Evolutionary conservation across 2,888 invertebrate species (phyloP).

Genomic region (Exocentrus adspersus): DNA sequence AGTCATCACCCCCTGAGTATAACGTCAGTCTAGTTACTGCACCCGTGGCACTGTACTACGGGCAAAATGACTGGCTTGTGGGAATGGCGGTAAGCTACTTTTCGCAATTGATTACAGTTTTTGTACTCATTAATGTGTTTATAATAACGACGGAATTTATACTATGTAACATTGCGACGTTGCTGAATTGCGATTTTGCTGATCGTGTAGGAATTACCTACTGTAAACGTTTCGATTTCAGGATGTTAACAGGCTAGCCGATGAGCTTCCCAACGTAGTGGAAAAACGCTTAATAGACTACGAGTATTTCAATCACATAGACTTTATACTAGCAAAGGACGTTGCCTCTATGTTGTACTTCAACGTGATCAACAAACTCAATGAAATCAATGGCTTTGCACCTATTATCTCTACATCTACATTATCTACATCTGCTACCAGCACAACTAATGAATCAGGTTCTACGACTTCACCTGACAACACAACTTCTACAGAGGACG

Average conservation of each 20-base stretch:
- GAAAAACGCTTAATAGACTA: conserved; percentile 35
- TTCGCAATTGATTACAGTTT: too few relatives aligned
- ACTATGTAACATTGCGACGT: too few relatives aligned
- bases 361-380: conserved; percentile 27
- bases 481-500: background rate
- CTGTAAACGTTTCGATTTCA: conserved; percentile 44
- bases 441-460: background rate
- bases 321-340: conserved; percentile 43
- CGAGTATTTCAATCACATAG: conserved; percentile 43
- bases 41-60: conserved; percentile 38
- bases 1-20: conserved; percentile 32
- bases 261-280: conserved; percentile 61
- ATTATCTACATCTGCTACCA: background rate
- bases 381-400: conserved; percentile 22
- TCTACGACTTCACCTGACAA: background rate
- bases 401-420: conserved; percentile 8
- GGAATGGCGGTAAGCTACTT: conserved; percentile 33
- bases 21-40: conserved; percentile 29
- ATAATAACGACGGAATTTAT: too few relatives aligned
- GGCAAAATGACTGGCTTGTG: conserved; percentile 39
- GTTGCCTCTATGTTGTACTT: conserved; percentile 26
- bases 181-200: too few relatives aligned
- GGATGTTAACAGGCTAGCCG: conserved; percentile 67
- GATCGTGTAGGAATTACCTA: too few relatives aligned
- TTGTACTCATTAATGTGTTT: too few relatives aligned